phyloP scores from a whole-genome alignment of 2,888 invertebrate genomes.

The Pediacus dermestoides region DNA sequence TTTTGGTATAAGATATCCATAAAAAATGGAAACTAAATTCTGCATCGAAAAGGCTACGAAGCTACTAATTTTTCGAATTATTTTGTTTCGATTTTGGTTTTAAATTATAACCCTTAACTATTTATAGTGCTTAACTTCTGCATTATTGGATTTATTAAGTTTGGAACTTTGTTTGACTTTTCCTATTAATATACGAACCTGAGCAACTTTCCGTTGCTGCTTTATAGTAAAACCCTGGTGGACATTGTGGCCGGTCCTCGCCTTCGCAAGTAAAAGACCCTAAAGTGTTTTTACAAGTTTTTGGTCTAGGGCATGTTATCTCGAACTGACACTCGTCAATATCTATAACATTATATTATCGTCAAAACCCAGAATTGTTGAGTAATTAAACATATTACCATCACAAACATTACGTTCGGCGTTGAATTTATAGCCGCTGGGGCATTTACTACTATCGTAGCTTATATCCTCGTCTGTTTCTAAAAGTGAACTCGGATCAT shows the following conservation, averaged over 20 bases:
- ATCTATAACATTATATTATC: constrained; percentile 32
- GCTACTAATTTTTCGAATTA: too few species aligned
- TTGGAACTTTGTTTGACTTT: too few species aligned
- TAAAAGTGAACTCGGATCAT: constrained; percentile 38
- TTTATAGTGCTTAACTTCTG: not conserved
- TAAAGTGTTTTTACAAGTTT: constrained; percentile 44
- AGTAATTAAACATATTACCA: constrained; percentile 32
- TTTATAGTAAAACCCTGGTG: constrained; percentile 46
- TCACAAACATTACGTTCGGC: constrained; percentile 56
- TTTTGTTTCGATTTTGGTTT: too few species aligned
- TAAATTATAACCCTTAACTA: constrained; percentile 3
- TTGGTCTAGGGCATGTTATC: constrained; percentile 41
- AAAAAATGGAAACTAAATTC: too few species aligned
- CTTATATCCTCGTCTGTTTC: constrained; percentile 33
- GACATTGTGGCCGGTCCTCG: constrained; percentile 39
- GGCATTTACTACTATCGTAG: constrained; percentile 47
- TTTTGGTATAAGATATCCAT: too few species aligned
- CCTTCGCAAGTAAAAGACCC: constrained; percentile 46
- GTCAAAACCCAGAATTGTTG: not conserved
- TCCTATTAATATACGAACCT: constrained; percentile 34
- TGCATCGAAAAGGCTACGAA: too few species aligned
- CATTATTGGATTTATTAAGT: constrained; percentile 2
- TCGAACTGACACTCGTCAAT: constrained; percentile 46
- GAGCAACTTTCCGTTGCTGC: constrained; percentile 42
- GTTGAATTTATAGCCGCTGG: constrained; percentile 57